These are phyloP conservation scores for Neodontobutis hainanensis DNA, from an alignment of 2,113 vertebrate species.

Conservation along the genomic window DNA sequence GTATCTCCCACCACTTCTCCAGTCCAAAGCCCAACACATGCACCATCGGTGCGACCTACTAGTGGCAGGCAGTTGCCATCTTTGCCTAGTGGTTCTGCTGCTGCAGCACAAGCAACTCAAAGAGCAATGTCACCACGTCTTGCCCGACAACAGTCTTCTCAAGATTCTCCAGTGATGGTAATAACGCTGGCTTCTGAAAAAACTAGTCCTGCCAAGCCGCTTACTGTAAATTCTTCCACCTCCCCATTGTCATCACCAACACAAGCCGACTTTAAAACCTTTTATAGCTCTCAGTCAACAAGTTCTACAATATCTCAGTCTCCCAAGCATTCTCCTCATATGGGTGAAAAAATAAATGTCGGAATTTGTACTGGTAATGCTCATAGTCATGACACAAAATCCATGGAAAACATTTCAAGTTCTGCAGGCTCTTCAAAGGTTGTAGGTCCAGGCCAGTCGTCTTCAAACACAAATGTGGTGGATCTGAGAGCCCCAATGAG, in stretches of 20 bases:
- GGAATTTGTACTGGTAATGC: conserved; percentile 75
- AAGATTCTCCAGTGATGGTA: conserved; percentile 88
- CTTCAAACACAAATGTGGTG: conserved; percentile 81
- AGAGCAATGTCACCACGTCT: conserved; percentile 81
- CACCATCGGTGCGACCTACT: conserved; percentile 56
- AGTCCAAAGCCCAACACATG: conserved; percentile 85
- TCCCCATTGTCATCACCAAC: conserved; percentile 91
- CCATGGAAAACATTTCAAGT: conserved; percentile 90
- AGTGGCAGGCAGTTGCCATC: conserved; percentile 63
- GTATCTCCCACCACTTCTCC: conserved; percentile 87
- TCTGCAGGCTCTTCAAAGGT: conserved; percentile 86
- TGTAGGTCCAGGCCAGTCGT: conserved; percentile 83
- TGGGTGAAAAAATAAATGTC: conserved; percentile 76
- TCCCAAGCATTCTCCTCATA: conserved; percentile 76
- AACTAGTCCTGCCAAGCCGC: conserved; percentile 84
- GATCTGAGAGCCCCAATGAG: conserved; percentile 90
- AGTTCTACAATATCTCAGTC: conserved; percentile 74
- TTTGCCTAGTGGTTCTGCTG: conserved; percentile 64
- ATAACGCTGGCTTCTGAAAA: conserved; percentile 87
- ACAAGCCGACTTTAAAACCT: conserved; percentile 78
- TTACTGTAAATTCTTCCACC: conserved; percentile 85
- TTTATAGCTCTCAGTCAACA: conserved; percentile 79
- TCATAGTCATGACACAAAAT: conserved; percentile 83
- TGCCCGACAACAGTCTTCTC: conserved; percentile 87
- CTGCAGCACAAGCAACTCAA: conserved; percentile 83